Evolutionary conservation across 2,113 vertebrate genomes (phyloP), one percentile per base, ranked within the genome.

Genomic region (Cavia porcellus): DNA sequence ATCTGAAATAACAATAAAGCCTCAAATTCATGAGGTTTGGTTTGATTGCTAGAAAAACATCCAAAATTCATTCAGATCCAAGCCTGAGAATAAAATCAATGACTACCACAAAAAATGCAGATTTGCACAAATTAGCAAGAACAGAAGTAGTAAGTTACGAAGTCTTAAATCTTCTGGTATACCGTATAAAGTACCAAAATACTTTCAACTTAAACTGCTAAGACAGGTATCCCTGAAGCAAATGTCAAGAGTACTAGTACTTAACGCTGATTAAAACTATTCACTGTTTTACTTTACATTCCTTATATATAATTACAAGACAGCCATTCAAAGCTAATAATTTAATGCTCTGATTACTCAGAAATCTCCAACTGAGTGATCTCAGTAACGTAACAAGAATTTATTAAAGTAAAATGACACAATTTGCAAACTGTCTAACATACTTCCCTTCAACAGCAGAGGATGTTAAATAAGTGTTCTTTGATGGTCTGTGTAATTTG

Each of bases 41-140:
- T 92, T 52, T 92, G 62, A 87, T 45, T 68, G 32, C 57, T 47
- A n/a, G 19, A 62, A 84, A 92, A 84, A 92, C 1, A 68, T 57
- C 94, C 84, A 75, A 90, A 64, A 82, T 80, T 38, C 52, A 61
- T 42, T 79, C 35, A 94, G 66, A 93, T 66, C 79, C 55, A 79
- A 72, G 52, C 50, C 86, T 82, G 15, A 85, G 64, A 85, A 94
- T 38, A 59, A 61, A 13, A 59, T 38, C n/a, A 95, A 22, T 90
- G 62, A 50, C 68, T 57, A 62, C 80, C 42, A 62, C 2, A 59
- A 66, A 64, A 84, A 66, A 28, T 25, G 5, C 28, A 89, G 64
- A 86, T 55, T 0, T 72, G 30, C 11, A 42, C 64, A 35, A 88
- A 92, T 81, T 30, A 86, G 66, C n/a, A 87, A 84, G 80, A 94